Base-by-base conservation (phyloP, 2,797 vertebrate species). In the Anolis apletophallus region DNA sequence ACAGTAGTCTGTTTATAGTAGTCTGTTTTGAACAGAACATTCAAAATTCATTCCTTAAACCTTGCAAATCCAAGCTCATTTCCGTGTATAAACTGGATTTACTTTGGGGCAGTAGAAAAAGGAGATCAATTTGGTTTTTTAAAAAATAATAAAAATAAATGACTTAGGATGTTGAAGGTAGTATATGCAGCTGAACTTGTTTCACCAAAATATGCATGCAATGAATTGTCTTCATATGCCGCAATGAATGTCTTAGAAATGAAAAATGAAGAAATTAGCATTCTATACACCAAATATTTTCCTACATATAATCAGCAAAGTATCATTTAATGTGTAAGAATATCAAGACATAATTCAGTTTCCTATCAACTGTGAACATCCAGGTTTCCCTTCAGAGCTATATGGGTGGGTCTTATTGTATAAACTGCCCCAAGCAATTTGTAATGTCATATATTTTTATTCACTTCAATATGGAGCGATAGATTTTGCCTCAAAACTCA, bases 401-500 rank as follows among this genome's bases (percentile, higher is more conserved):
- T 88, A 52, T 12, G 68, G 14, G 87, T 81, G 36, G 77, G 87
- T 59, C 77, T 93, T 93, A 94, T 95, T 96, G 94, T 96, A 91
- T 95, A 92, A 95, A 93, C 92, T 88, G 86, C 40, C 75, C 36
- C 84, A 74, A 91, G 84, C 46, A n/a, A 34, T 94, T 95, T 92
- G 93, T 95, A 94, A 94, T 94, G 92, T 95, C 94, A 93, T 95
- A 83, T 81, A 46, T 87, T 90, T 85, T 91, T 93, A 96, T 97
- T 97, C 94, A 95, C 81, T 95, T 96, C 95, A 94, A 92, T 11
- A 2, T 89, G 80, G 40, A 85, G 81, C 14, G 1, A 95, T 95
- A 94, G 93, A 93, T 95, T 94, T 86, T 96, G 94, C 92, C 93
- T 95, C 94, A 95, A 94, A 93, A 96, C 95, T 96, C 92, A 88